A percentile compares a stretch with the other conserved stretches of the same genome.
Evolutionary conservation across 1,140 invertebrate species (phyloP).

Genomic region (Drosophila bifasciata): DNA sequence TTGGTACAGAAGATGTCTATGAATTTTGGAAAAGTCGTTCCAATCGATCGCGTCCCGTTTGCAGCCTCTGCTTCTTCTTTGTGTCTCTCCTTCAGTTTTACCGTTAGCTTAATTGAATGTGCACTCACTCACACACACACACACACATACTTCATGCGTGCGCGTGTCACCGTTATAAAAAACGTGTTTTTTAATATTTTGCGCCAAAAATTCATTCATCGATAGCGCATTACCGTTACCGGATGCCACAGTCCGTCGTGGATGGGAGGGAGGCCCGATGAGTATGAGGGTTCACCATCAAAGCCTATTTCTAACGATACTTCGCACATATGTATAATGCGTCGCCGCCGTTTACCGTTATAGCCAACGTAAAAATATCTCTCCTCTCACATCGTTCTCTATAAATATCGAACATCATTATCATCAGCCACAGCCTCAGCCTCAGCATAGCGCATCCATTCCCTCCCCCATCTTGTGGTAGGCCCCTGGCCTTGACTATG

Average conservation of each 20-base stretch:
- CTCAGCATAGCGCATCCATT: no score
- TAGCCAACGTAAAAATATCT: constrained; percentile 61
- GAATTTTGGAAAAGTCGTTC: constrained; percentile 59
- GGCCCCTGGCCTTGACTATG: constrained; percentile 49
- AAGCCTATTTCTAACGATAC: constrained; percentile 44
- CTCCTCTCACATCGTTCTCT: constrained; percentile 27
- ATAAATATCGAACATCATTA: constrained; percentile 39
- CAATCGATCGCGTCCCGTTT: constrained; percentile 45
- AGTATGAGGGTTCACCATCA: constrained; percentile 36
- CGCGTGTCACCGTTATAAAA: constrained; percentile 51
- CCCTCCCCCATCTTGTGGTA: constrained; percentile 30
- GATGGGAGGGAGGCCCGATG: not conserved
- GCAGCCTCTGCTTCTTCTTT: constrained; percentile 8
- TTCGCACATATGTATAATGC: not conserved
- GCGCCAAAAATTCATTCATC: constrained; percentile 71
- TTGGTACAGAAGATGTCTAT: constrained; percentile 43
- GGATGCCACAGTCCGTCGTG: not conserved
- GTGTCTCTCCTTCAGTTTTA: constrained; percentile 4
- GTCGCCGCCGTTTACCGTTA: constrained; percentile 10
- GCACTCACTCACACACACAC: constrained; percentile 17
- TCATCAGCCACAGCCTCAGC: constrained; percentile 16
- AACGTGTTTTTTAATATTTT: constrained; percentile 73
- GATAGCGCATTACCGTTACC: not conserved
- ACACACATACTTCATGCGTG: constrained; percentile 22
- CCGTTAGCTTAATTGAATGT: constrained; percentile 63